Evolutionary conservation across 1,140 invertebrate species (phyloP).

Genomic region (Watersipora subatra): DNA sequence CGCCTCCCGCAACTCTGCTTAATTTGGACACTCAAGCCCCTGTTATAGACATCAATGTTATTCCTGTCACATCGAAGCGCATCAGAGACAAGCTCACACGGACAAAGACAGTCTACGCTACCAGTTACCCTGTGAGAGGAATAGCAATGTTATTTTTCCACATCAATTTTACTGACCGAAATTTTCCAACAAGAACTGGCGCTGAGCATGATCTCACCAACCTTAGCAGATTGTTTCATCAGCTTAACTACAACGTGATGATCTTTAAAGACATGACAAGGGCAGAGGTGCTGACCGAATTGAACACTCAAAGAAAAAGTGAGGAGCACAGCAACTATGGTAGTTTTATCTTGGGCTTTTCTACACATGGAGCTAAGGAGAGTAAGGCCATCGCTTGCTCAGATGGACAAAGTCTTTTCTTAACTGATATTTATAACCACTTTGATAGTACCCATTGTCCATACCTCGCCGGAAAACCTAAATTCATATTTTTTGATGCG

Average conservation of each 20-base stretch:
- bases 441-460: neutral
- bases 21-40: neutral
- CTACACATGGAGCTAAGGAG: neutral
- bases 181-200: neutral
- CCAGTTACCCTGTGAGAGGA: neutral
- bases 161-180: neutral
- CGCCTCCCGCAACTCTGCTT: neutral
- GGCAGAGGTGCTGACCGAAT: neutral
- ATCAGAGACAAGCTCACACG: neutral
- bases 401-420: neutral
- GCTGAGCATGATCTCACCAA: neutral
- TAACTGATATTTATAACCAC: neutral
- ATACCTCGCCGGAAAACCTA: slow-evolving; percentile 4
- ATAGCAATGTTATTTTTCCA: neutral
- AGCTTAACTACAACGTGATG: slow-evolving; percentile 2
- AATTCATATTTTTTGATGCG: neutral
- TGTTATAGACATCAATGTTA: neutral
- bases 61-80: neutral
- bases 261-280: neutral
- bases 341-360: neutral
- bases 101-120: neutral
- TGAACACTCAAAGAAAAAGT: neutral
- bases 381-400: neutral
- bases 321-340: neutral
- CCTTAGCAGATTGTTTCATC: slow-evolving; percentile 1